Conservation (phyloP, 2,113 vertebrate species). For the Sapayoa aenigma region DNA sequence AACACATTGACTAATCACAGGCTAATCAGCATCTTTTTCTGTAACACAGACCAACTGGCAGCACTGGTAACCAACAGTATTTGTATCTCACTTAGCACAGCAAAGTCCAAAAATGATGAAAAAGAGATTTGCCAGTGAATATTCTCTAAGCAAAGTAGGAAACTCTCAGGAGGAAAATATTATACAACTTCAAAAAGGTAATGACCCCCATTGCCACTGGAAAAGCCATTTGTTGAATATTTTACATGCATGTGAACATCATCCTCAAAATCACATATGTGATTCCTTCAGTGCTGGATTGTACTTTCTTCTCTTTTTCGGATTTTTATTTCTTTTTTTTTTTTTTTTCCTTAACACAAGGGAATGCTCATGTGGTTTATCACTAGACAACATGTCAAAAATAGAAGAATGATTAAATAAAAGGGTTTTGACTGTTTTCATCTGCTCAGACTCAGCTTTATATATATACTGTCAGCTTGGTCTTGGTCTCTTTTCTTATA, state of each 20-base stretch:
- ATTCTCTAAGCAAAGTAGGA: neutral
- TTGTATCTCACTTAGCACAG: neutral
- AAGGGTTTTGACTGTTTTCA: slow-evolving; percentile 30
- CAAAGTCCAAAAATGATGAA: neutral
- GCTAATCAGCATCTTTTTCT: neutral
- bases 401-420: slow-evolving; percentile 37
- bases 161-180: neutral
- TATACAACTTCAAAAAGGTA: neutral
- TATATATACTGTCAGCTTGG: slow-evolving; percentile 8
- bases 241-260: neutral
- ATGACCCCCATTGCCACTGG: neutral
- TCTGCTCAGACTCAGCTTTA: slow-evolving; percentile 49
- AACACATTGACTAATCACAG: fast-evolving
- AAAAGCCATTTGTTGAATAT: neutral
- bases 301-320: neutral
- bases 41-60: neutral
- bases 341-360: neutral
- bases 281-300: neutral
- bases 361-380: slow-evolving; percentile 11
- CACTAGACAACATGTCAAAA: slow-evolving; percentile 32
- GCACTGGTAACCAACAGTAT: neutral
- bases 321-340: neutral
- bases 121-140: neutral
- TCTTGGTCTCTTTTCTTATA: neutral
- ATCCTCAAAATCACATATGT: neutral